Conservation (phyloP, 2,888 invertebrate genomes). For the Frankliniella fusca region DNA sequence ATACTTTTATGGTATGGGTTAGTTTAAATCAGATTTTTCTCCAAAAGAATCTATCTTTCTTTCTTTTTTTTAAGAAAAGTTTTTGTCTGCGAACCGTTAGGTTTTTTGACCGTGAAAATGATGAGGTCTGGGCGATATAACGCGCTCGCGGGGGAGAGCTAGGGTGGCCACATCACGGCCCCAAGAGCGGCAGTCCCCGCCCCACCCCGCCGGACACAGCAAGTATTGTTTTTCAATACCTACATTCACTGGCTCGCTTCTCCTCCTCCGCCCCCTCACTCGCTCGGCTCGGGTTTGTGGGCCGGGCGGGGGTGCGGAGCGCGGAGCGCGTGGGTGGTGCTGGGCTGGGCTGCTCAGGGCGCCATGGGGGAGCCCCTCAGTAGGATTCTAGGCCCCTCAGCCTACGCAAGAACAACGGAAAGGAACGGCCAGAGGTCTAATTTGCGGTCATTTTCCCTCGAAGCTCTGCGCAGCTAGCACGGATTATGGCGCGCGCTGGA, state of each 20-base stretch:
- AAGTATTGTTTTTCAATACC: slow-evolving; percentile 19
- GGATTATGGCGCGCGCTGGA: no score
- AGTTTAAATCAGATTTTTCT: no score
- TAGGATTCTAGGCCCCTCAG: no score
- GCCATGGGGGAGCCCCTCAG: no score
- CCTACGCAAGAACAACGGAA: no score
- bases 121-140: neutral
- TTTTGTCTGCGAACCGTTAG: neutral
- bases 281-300: neutral
- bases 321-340: neutral
- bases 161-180: neutral
- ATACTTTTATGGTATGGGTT: no score
- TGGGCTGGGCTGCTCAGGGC: no score
- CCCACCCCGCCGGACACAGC: neutral
- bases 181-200: neutral
- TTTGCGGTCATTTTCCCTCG: no score
- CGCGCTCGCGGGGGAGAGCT: neutral
- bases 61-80: neutral
- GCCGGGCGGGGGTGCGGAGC: neutral
- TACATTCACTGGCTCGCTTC: no score
- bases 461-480: no score
- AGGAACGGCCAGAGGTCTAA: no score
- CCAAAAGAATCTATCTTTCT: neutral
- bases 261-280: neutral
- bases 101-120: neutral